Evolutionary conservation across 30 jellyfish, hydroid and myxozoan species (phyloP), one percentile per base, ranked within the genome.

Genomic region (Chrysaora quinquecirrha): DNA sequence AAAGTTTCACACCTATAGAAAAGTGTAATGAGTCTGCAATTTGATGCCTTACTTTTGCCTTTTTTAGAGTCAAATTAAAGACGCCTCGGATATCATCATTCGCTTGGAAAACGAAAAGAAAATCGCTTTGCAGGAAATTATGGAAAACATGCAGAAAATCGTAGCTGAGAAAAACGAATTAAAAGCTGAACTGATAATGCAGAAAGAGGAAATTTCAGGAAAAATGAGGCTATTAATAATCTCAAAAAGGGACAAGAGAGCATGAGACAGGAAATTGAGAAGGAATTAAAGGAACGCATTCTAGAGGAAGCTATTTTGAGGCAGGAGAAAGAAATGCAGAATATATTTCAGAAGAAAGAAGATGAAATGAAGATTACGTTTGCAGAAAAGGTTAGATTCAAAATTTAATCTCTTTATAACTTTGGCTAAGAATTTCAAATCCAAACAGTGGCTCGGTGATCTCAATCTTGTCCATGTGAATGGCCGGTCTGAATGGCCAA

Each of bases 81-180:
- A 80, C 71, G 97, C 97, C 2, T 83, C 68, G 24, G 96, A 78
- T 12, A 85, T 78, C 29, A 90, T 83, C 29, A 30, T 85, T 66
- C 91, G 95, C 18, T 65, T 80, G 64, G 96, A 93, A 70, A 88
- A 86, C 34, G 98, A 93, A 49, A 93, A 93, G 87, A 93, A 86
- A 66, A 65, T 87, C 0, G 95, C 97, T 1, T 60, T 86, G 3
- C 89, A 86, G 38, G 95, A 93, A 54, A 85, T 90, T 48, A 78
- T 90, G 95, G 87, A 64, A 64, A 90, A 84, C 65, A 67, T 83
- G 95, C 97, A 90, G 79, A 77, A 69, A 49, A 43, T 87, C 23
- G 71, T 84, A 2, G 95, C 96, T 0, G 97, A 90, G 60, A 85
- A 84, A 29, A 86, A 93, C 31, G 97, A 93, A 34, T 32, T 93